Evolutionary conservation across 2,888 invertebrate genomes (phyloP), one percentile per base, ranked within the genome.

Genomic region (Drosophila mettleri): DNA sequence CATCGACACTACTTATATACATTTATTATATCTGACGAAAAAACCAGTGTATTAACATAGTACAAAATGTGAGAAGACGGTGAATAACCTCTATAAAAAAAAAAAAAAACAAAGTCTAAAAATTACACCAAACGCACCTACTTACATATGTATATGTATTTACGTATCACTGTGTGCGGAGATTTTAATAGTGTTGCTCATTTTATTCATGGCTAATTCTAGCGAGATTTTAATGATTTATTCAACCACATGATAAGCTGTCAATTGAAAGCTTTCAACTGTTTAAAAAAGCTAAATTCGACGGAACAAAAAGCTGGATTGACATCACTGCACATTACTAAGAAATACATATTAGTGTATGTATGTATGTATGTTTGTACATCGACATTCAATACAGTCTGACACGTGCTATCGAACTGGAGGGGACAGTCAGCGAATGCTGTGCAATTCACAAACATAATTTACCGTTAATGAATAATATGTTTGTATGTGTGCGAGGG

Each of bases 401-500:
- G 65, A 55, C 78, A 79, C 78, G 78, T 79, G 78, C 69, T 80
- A 43, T 38, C 27, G 49, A 39, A 18, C 29, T 12, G 53, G 53
- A 33, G 6, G 14, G n/a, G 31, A 18, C 34, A 12, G 48, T 16
- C 36, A 16, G 16, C 34, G 38, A 39, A 38, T 49, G 20, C 52
- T 22, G 51, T 27, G 14, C 41, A 24, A 54, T 20, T 22, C 14
- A 20, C 27, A 54, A 41, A 53, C 64, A 16, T 59, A 33, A 73
- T 73, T 59, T 67, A 80, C 80, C 63, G 79, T 67, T 65, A 80
- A 58, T 48, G 43, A 59, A 43, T 76, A 79, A 72, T 33, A 18
- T 6, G 52, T 29, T 14, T 20, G 52, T 27, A 1, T 52, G 27
- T 38, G 16, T 33, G 41, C 12, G 7, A 10, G 10, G 24, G 59